Evolutionary conservation across 2,113 vertebrate species (phyloP).

Genomic region (Himantopus leucocephalus): DNA sequence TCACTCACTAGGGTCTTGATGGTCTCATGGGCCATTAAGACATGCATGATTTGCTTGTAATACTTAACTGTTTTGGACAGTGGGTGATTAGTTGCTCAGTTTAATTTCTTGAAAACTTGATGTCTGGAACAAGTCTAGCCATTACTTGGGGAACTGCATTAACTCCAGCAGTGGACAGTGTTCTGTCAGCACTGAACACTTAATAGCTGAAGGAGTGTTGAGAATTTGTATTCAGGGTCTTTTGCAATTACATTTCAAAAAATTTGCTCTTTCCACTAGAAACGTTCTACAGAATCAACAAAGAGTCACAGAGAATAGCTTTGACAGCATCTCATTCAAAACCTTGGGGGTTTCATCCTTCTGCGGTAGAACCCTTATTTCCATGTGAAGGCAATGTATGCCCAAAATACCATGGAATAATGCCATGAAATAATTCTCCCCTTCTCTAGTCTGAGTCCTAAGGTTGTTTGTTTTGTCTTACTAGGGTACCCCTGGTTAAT

Average conservation of each 20-base stretch:
- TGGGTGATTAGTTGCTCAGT: not conserved
- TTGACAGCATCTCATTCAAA: not conserved
- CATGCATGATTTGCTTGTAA: not conserved
- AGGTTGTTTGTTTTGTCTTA: not conserved
- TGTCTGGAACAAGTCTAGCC: too few species aligned
- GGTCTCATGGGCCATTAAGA: not conserved
- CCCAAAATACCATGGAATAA: not conserved
- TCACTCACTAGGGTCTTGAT: not conserved
- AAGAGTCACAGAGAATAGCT: not conserved
- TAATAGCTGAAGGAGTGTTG: not conserved
- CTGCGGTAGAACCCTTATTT: not conserved
- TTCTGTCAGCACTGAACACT: not conserved
- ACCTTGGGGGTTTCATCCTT: not conserved
- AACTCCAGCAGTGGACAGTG: not conserved
- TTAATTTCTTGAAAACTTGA: not conserved
- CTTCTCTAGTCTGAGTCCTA: not conserved
- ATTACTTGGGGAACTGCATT: not conserved
- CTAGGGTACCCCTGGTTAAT: too few species aligned
- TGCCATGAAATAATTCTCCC: not conserved
- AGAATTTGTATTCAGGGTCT: not conserved
- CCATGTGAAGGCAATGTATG: not conserved
- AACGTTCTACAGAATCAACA: not conserved
- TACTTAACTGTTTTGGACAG: not conserved
- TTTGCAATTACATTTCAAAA: not conserved
- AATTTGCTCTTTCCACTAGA: not conserved